Base-by-base conservation (phyloP, 1,140 invertebrate species). In the Calycopis cecrops region DNA sequence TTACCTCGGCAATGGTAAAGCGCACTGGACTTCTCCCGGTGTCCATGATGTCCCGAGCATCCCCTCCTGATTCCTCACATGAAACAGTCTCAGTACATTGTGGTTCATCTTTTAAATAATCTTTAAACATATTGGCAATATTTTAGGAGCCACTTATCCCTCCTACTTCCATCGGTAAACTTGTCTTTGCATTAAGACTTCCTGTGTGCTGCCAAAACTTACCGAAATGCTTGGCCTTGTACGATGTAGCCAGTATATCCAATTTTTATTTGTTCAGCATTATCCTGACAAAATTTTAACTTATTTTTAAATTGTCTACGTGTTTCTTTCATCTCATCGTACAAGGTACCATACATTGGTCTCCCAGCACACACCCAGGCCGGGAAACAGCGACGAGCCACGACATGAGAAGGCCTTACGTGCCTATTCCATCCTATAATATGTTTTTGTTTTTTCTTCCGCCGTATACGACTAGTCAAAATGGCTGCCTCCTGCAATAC, bases 301-400 rank as follows among this genome's bases (percentile, higher is more conserved):
- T n/a, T n/a, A n/a, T n/a, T n/a, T n/a, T n/a, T n/a, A n/a, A n/a
- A n/a, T n/a, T n/a, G n/a, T n/a, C n/a, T n/a, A n/a, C n/a, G n/a
- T n/a, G n/a, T n/a, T n/a, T n/a, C n/a, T n/a, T n/a, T n/a, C n/a
- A n/a, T n/a, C n/a, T n/a, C n/a, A n/a, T n/a, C n/a, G n/a, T n/a
- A n/a, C n/a, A n/a, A n/a, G n/a, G n/a, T n/a, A n/a, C n/a, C n/a
- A n/a, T n/a, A n/a, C n/a, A n/a, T n/a, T n/a, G n/a, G n/a, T n/a
- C n/a, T n/a, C n/a, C n/a, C n/a, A n/a, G n/a, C n/a, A n/a, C n/a
- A n/a, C 9, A 60, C 21, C 58, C 62, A 64, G 34, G 47, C 44
- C 40, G 55, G 57, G 55, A 64, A 64, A 54, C 55, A 60, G 0
- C 52, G 48, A 52, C 62, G 62, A 60, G 62, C 62, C 52, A 37